Percentiles rank a stretch among this genome's conserved stretches.
These are phyloP conservation scores for Pangasianodon hypophthalmus DNA, from an alignment of 2,113 vertebrate species.

Conservation along the genomic window DNA sequence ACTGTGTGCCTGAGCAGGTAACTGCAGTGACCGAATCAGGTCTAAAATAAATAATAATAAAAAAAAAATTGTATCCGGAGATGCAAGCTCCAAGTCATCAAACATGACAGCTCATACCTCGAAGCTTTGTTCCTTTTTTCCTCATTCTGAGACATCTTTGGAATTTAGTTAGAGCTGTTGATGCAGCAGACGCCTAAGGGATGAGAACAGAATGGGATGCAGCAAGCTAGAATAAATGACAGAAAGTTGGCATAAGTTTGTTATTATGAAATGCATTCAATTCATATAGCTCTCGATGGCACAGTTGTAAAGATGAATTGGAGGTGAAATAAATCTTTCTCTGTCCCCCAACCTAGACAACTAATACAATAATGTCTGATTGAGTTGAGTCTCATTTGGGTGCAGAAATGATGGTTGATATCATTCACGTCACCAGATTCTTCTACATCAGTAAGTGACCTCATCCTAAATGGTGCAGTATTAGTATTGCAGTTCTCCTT, in stretches of 20 bases:
- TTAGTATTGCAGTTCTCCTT: not conserved
- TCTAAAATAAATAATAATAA: not conserved
- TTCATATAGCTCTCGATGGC: not conserved
- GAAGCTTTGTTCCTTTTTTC: not conserved
- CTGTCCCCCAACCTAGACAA: not conserved
- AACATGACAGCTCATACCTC: not conserved
- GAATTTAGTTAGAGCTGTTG: conserved; percentile 19
- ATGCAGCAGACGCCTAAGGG: not conserved
- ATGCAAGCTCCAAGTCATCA: not conserved
- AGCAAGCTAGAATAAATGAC: not conserved
- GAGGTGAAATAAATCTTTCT: not conserved
- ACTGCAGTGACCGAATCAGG: not conserved
- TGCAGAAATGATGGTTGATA: not conserved
- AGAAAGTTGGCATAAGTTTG: not conserved
- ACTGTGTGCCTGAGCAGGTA: not conserved
- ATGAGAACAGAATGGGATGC: not conserved
- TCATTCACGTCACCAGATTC: not conserved
- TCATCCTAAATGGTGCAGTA: not conserved
- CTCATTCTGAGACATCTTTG: not conserved
- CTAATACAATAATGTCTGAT: not conserved
- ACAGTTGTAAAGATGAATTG: not conserved
- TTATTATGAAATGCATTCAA: not conserved
- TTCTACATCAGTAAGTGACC: not conserved
- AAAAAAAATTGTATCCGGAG: not conserved
- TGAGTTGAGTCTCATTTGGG: not conserved